A percentile compares a stretch with the other conserved stretches of the same genome.
Conservation (phyloP, 2,113 vertebrate species). For the Panurus biarmicus region DNA sequence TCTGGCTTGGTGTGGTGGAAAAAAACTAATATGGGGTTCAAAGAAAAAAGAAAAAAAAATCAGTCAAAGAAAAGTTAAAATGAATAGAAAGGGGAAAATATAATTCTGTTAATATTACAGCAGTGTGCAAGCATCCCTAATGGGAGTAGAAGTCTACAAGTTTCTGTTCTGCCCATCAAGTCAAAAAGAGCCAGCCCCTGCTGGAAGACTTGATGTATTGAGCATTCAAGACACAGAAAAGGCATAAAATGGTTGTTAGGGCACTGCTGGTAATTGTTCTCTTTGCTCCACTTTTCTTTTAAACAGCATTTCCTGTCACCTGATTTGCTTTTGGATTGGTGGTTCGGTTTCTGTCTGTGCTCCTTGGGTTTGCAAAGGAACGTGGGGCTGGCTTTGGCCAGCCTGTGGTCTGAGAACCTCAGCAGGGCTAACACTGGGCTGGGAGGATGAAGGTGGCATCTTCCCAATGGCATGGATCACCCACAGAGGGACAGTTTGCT, state of each 20-base stretch:
- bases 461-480: accelerated
- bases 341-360: background rate
- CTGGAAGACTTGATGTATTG: background rate
- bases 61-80: background rate
- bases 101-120: background rate
- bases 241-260: background rate
- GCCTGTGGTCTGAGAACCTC: accelerated
- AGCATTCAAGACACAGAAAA: background rate
- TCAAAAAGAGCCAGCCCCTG: background rate
- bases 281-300: background rate
- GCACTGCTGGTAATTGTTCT: background rate
- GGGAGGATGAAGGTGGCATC: background rate
- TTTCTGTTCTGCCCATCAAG: background rate
- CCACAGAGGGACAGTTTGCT: background rate
- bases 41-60: background rate
- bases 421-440: accelerated
- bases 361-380: background rate
- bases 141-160: background rate
- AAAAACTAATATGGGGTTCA: background rate
- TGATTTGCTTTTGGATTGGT: background rate
- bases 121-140: background rate
- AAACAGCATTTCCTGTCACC: background rate
- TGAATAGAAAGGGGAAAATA: background rate
- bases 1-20: background rate
- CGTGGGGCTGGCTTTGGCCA: background rate